These are phyloP conservation scores for Myopa tessellatipennis DNA, from an alignment of 2,888 invertebrate genomes.

Conservation along the genomic window DNA sequence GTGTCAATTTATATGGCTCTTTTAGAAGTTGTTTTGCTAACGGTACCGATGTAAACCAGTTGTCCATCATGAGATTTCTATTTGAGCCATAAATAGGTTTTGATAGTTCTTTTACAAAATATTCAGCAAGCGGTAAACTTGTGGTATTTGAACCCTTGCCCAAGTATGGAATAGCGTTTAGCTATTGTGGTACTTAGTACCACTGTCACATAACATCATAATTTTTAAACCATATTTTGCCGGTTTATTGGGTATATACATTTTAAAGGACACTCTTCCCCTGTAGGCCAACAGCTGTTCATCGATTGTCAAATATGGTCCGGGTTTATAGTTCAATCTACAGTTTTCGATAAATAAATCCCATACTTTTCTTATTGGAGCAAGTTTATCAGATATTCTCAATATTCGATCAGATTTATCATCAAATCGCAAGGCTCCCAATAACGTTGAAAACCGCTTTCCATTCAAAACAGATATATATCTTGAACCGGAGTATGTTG, in stretches of 20 bases:
- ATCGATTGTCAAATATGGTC: neutral
- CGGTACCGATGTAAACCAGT: no score
- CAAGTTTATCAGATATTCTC: neutral
- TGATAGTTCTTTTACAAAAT: no score
- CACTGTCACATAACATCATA: neutral
- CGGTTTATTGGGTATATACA: conserved; percentile 33
- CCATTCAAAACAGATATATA: no score
- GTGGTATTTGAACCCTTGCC: neutral
- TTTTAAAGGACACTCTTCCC: conserved; percentile 32
- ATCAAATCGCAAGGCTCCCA: neutral
- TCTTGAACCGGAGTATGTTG: no score
- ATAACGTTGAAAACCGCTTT: no score
- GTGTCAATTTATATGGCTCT: no score
- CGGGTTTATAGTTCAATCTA: no score
- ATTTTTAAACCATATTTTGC: conserved; percentile 16
- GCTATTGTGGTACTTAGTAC: no score
- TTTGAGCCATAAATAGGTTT: no score
- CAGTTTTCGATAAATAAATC: neutral
- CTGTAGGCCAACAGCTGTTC: conserved; percentile 28
- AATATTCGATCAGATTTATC: neutral
- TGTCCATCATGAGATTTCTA: no score
- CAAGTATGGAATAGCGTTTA: neutral
- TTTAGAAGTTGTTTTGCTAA: no score
- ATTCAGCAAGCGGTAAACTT: no score
- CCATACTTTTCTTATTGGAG: neutral